A percentile compares a stretch with the other conserved stretches of the same genome.
Evolutionary conservation across 2,888 invertebrate species (phyloP).

Genomic region (Parnassius smintheus): DNA sequence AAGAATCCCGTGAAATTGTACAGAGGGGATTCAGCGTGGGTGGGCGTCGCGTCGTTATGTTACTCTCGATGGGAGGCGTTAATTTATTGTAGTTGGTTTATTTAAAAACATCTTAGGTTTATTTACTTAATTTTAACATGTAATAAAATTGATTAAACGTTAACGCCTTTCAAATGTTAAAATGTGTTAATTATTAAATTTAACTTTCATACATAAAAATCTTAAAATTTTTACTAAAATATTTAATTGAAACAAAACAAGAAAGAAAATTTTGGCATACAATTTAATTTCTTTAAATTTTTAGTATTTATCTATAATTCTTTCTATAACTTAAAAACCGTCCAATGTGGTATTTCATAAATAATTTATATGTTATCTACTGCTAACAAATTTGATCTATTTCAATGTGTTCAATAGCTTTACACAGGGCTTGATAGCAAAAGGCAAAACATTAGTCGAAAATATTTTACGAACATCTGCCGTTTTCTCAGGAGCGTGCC

Average conservation of each 20-base stretch:
- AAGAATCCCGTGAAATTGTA: constrained; percentile 56
- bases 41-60: constrained; percentile 61
- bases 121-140: constrained; percentile 31
- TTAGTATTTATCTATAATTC: too few species aligned
- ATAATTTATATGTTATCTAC: too few species aligned
- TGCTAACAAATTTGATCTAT: neutral
- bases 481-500: constrained; percentile 77
- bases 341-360: too few species aligned
- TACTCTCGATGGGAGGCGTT: constrained; percentile 69
- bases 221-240: too few species aligned
- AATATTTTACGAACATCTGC: constrained; percentile 68
- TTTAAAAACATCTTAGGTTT: constrained; percentile 32
- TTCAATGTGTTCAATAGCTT: constrained; percentile 38
- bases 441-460: constrained; percentile 53
- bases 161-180: too few species aligned
- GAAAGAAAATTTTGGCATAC: too few species aligned
- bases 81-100: constrained; percentile 59
- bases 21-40: constrained; percentile 59
- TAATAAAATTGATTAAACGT: constrained; percentile 18
- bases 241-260: too few species aligned
- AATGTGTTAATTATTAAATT: too few species aligned
- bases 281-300: too few species aligned
- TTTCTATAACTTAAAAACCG: too few species aligned
- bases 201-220: too few species aligned
- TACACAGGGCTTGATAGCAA: constrained; percentile 54